Evolutionary conservation across 2,888 invertebrate species (phyloP).

Genomic region (Opisthograptis luteolata): DNA sequence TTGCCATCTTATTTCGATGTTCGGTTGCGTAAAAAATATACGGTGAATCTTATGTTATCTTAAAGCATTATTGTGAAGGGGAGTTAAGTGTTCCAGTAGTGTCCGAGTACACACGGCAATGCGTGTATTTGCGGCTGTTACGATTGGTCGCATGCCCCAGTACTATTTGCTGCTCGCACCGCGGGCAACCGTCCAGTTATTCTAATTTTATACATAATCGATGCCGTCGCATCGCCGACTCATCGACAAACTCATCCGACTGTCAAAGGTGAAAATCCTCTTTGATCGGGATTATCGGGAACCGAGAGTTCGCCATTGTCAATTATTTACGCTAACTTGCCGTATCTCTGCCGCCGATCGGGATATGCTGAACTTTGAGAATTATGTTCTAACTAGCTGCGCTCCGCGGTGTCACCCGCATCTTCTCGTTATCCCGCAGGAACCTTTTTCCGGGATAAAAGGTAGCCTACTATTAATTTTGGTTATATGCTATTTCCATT

Average conservation of each 20-base stretch:
- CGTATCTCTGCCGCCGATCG: constrained; percentile 15
- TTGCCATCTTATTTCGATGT: background rate
- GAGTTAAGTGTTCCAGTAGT: constrained; percentile 54
- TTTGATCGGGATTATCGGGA: constrained; percentile 27
- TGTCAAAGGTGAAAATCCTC: constrained; percentile 63
- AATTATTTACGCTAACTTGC: constrained; percentile 2
- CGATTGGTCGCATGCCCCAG: constrained; percentile 83
- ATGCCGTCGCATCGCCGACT: constrained; percentile 76
- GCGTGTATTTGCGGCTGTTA: constrained; percentile 77
- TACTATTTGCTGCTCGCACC: constrained; percentile 79
- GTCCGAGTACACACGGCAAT: constrained; percentile 66
- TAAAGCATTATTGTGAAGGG: background rate
- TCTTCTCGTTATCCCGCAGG: too few relatives aligned
- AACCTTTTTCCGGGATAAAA: too few relatives aligned
- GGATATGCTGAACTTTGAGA: constrained; percentile 1
- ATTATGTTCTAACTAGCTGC: too few relatives aligned
- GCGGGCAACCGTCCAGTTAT: constrained; percentile 83
- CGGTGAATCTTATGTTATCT: too few relatives aligned
- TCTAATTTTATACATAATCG: constrained; percentile 84
- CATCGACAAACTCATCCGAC: constrained; percentile 70
- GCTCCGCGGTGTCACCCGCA: too few relatives aligned
- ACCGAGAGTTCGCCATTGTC: constrained; percentile 17
- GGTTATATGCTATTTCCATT: too few relatives aligned
- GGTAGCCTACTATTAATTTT: too few relatives aligned
- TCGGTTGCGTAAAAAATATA: background rate